Evolutionary conservation across 2,797 vertebrate genomes (phyloP).

Genomic region (Chaetodon trifasciatus): DNA sequence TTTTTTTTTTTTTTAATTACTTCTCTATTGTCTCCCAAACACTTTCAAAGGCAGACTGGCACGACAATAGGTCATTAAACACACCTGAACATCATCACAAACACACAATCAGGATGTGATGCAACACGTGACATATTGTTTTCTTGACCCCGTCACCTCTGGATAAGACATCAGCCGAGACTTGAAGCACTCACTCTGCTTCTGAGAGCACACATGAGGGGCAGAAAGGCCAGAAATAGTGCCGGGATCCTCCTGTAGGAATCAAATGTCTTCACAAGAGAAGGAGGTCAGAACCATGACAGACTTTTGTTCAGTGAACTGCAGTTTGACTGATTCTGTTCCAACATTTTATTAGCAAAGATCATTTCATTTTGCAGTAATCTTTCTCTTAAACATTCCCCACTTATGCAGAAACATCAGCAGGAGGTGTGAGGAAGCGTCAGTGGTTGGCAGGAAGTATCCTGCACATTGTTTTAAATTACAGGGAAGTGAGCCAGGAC

Average conservation of each 20-base stretch:
- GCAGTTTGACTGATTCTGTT: too few species aligned
- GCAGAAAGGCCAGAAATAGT: background rate
- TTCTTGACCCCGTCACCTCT: slow-evolving; percentile 30
- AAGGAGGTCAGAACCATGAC: background rate
- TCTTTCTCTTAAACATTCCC: background rate
- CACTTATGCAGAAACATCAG: slow-evolving; percentile 13
- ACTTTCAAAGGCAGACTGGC: slow-evolving; percentile 14
- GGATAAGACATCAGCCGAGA: background rate
- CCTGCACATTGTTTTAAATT: slow-evolving; percentile 66
- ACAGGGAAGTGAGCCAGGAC: slow-evolving; percentile 53
- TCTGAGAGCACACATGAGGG: background rate
- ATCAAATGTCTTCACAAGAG: background rate
- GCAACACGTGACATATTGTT: slow-evolving; percentile 34
- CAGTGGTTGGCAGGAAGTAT: slow-evolving; percentile 60
- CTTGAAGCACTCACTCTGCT: slow-evolving; percentile 1
- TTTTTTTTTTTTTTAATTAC: background rate
- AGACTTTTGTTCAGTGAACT: background rate
- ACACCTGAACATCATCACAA: slow-evolving; percentile 28
- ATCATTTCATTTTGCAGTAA: background rate
- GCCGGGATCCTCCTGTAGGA: too few species aligned
- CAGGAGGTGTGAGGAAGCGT: slow-evolving; percentile 41
- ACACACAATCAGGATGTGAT: slow-evolving; percentile 17
- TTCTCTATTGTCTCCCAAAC: slow-evolving; percentile 21
- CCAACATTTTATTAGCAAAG: background rate
- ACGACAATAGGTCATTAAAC: slow-evolving; percentile 61